Conservation (phyloP, 2,113 vertebrate genomes). For the Pungitius pungitius region DNA sequence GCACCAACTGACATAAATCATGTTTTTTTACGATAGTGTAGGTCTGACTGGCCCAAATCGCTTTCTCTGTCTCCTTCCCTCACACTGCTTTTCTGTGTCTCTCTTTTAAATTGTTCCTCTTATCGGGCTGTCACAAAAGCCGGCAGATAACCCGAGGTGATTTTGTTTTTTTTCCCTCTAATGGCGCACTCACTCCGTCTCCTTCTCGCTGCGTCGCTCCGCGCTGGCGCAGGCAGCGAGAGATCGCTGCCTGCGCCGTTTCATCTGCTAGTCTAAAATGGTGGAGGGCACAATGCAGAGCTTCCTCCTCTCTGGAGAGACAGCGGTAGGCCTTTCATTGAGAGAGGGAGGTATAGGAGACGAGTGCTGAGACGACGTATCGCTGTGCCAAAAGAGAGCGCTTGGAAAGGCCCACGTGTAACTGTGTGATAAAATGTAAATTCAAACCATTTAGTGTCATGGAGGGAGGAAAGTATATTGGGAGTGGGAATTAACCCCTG, state of each 20-base stretch:
- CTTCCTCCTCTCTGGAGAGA: slow-evolving; percentile 60
- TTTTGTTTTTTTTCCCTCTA: slow-evolving; percentile 43
- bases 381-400: slow-evolving; percentile 36
- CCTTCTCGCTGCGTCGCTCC: slow-evolving; percentile 35
- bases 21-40: slow-evolving; percentile 18
- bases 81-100: slow-evolving; percentile 15
- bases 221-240: slow-evolving; percentile 15
- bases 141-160: slow-evolving; percentile 60
- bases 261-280: slow-evolving; percentile 71
- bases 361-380: slow-evolving; percentile 58
- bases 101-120: slow-evolving; percentile 46
- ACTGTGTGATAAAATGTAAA: slow-evolving; percentile 41
- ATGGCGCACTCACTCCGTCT: slow-evolving; percentile 42
- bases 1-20: slow-evolving; percentile 33
- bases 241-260: slow-evolving; percentile 50
- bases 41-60: slow-evolving; percentile 20
- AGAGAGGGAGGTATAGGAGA: slow-evolving; percentile 40
- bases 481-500: slow-evolving; percentile 15
- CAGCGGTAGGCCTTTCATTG: slow-evolving; percentile 57
- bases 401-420: slow-evolving; percentile 38
- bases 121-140: slow-evolving; percentile 64
- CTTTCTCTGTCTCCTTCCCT: slow-evolving; percentile 27
- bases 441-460: slow-evolving; percentile 40
- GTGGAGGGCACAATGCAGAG: slow-evolving; percentile 52
- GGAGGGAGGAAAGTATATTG: background rate